These are phyloP conservation scores for Drosophila sordidula DNA, from an alignment of 2,888 invertebrate species.

Conservation along the genomic window DNA sequence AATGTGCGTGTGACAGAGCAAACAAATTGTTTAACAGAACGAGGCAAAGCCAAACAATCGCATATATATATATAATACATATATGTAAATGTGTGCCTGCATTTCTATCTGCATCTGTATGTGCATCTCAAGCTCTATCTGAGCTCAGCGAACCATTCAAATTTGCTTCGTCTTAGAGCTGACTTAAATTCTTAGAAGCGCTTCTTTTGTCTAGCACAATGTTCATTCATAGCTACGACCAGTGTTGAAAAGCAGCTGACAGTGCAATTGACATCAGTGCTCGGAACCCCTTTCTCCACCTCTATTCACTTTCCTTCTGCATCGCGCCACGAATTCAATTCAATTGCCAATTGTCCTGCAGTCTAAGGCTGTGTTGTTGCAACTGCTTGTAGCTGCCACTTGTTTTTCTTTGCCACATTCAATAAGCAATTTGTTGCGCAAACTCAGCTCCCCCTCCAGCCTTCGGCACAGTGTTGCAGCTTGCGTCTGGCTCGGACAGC, in stretches of 20 bases:
- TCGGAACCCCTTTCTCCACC: neutral
- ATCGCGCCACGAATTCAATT: conserved; percentile 52
- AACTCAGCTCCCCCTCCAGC: conserved; percentile 34
- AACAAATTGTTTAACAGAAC: conserved; percentile 78
- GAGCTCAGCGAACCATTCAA: conserved; percentile 43
- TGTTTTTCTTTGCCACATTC: conserved; percentile 45
- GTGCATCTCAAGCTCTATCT: neutral
- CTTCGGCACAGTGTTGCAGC: conserved; percentile 23
- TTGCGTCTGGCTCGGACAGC: conserved; percentile 46
- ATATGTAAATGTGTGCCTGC: conserved; percentile 2
- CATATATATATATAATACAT: conserved; percentile 3
- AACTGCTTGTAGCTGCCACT: conserved; percentile 42
- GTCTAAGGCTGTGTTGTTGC: conserved; percentile 1
- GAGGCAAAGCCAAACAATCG: conserved; percentile 49
- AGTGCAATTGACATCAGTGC: conserved; percentile 44
- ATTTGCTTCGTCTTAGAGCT: conserved; percentile 33
- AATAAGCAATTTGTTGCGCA: conserved; percentile 50
- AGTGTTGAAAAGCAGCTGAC: conserved; percentile 29
- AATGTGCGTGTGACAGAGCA: conserved; percentile 77
- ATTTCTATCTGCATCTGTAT: conserved; percentile 13
- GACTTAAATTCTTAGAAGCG: conserved; percentile 35
- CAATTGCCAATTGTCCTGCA: conserved; percentile 42
- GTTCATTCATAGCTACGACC: conserved; percentile 42
- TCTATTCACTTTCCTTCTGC: conserved; percentile 10
- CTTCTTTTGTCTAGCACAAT: conserved; percentile 38